These are phyloP conservation scores for Phyllostomus hastatus DNA, from an alignment of 2,113 vertebrate genomes.

Conservation along the genomic window DNA sequence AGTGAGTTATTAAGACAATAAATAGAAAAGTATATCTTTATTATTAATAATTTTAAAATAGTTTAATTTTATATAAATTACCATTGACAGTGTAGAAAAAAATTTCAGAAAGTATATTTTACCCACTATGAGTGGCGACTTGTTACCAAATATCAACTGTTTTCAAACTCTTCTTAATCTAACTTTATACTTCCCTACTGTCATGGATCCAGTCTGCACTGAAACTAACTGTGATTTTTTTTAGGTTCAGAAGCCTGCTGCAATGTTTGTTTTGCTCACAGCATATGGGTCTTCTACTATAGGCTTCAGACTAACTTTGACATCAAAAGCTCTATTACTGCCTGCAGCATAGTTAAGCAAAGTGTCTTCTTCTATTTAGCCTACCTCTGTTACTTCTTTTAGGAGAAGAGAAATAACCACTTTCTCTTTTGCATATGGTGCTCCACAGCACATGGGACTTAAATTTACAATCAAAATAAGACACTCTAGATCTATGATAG, in stretches of 20 bases:
- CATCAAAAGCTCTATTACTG: not conserved
- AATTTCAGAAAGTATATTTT: not conserved
- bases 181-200: conserved; percentile 7
- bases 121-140: not conserved
- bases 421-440: not conserved
- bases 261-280: not conserved
- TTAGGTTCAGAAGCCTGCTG: not conserved
- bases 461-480: not conserved
- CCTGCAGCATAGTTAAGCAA: not conserved
- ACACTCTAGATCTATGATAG: not conserved
- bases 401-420: not conserved
- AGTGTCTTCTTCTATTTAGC: not conserved
- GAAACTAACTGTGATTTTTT: not conserved
- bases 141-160: not conserved
- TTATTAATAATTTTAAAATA: not conserved
- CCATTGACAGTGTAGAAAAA: not conserved
- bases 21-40: not conserved
- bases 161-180: conserved; percentile 29
- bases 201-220: not conserved
- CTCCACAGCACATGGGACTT: not conserved
- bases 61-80: not conserved
- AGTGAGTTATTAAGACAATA: not conserved
- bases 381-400: not conserved
- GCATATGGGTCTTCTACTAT: conserved; percentile 3
- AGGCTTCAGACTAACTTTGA: conserved; percentile 18